These are phyloP conservation scores for Myathropa florea DNA, from an alignment of 2,888 invertebrate genomes.

Conservation along the genomic window DNA sequence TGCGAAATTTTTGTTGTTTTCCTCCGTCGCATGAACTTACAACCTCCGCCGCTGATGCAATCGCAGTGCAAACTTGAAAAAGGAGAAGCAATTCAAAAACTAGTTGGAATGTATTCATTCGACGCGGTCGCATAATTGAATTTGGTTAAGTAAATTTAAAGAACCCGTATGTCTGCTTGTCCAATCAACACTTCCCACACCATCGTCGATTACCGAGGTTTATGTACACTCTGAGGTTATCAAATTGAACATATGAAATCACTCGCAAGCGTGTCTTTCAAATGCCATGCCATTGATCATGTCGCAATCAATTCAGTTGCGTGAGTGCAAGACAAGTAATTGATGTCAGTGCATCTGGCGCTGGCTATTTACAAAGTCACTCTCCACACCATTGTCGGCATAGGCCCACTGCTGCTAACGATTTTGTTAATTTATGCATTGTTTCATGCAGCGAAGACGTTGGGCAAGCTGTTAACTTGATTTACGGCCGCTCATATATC, in stretches of 20 bases:
- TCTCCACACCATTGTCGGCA: background rate
- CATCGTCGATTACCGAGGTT: background rate
- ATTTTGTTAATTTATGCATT: background rate
- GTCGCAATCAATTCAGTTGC: background rate
- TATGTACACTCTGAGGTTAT: background rate
- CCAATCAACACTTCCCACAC: conserved; percentile 21
- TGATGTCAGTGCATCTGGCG: background rate
- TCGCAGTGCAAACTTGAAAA: conserved; percentile 23
- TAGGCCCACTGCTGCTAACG: background rate
- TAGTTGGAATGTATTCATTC: background rate
- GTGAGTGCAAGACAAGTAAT: background rate
- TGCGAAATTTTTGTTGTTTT: conserved; percentile 5
- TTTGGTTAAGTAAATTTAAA: conserved; percentile 11
- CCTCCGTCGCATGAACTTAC: background rate
- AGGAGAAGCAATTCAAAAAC: conserved; percentile 43
- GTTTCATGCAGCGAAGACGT: background rate
- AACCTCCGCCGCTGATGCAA: conserved; percentile 2
- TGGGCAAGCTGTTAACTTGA: background rate
- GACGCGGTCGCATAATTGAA: conserved; percentile 31
- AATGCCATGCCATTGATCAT: conserved; percentile 20
- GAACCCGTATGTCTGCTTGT: conserved; percentile 12
- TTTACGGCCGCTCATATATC: background rate
- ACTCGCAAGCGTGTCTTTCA: conserved; percentile 19
- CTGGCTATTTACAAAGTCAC: background rate
- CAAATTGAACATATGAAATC: conserved; percentile 27